These are phyloP conservation scores for Platanista minor DNA, from an alignment of 2,113 vertebrate genomes.

Conservation along the genomic window DNA sequence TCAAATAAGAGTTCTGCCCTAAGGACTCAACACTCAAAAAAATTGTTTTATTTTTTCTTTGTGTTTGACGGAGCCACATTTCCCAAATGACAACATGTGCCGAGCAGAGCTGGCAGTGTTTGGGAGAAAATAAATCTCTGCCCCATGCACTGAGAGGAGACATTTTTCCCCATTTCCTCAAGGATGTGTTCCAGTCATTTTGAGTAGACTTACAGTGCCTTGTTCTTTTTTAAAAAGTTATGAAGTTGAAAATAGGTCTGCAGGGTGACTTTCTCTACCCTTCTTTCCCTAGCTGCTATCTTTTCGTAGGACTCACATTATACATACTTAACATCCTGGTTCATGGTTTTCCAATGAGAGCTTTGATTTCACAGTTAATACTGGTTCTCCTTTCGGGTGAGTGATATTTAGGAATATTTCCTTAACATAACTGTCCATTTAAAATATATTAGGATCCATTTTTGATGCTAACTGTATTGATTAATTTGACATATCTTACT, in stretches of 20 bases:
- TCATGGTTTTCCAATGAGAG: background rate
- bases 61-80: slow-evolving; percentile 33
- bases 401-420: background rate
- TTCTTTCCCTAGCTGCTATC: background rate
- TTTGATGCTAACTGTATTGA: background rate
- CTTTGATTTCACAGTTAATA: background rate
- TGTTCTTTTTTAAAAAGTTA: background rate
- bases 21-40: slow-evolving; percentile 25
- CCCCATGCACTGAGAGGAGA: background rate
- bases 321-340: background rate
- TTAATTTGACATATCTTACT: background rate
- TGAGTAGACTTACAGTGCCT: background rate
- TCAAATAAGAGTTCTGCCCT: slow-evolving; percentile 38
- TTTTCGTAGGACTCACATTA: background rate
- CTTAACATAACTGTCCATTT: background rate
- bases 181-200: slow-evolving; percentile 37
- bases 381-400: background rate
- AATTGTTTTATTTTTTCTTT: slow-evolving; percentile 13
- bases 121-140: slow-evolving; percentile 50
- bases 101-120: background rate
- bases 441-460: background rate
- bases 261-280: background rate
- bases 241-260: background rate
- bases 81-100: slow-evolving; percentile 25
- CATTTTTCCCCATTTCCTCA: background rate